Percentiles rank a stretch among this genome's conserved stretches.
Evolutionary conservation across 1,140 invertebrate species (phyloP).

Genomic region (Cyclargus thomasi): DNA sequence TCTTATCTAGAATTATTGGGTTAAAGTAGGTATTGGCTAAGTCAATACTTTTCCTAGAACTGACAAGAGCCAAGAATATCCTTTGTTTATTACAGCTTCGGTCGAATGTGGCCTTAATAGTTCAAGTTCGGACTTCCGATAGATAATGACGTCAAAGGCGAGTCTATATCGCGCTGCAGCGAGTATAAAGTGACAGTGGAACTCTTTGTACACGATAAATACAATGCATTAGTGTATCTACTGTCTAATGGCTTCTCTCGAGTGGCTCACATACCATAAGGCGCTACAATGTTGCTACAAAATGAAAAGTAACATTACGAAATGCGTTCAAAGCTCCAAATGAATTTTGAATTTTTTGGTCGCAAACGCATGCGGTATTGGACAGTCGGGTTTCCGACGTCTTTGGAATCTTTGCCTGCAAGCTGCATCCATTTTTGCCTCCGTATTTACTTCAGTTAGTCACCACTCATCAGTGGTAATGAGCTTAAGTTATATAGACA

Average conservation of each 20-base stretch:
- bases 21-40: no score
- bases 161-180: background rate
- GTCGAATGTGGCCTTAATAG: background rate
- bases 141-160: background rate
- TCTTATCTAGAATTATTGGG: no score
- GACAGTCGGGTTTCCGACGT: no score
- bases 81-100: background rate
- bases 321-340: background rate
- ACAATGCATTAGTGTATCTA: conserved; percentile 1
- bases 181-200: background rate
- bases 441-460: no score
- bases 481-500: no score
- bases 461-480: no score
- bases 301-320: background rate
- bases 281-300: background rate
- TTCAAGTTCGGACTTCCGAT: background rate
- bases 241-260: background rate
- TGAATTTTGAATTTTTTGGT: no score
- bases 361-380: no score
- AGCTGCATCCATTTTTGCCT: no score
- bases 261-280: background rate
- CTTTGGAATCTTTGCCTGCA: no score
- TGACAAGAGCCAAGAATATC: background rate
- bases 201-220: background rate
- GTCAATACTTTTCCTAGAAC: no score